phyloP scores from a whole-genome alignment of 2,113 vertebrate species.

The Pangasianodon gigas region DNA sequence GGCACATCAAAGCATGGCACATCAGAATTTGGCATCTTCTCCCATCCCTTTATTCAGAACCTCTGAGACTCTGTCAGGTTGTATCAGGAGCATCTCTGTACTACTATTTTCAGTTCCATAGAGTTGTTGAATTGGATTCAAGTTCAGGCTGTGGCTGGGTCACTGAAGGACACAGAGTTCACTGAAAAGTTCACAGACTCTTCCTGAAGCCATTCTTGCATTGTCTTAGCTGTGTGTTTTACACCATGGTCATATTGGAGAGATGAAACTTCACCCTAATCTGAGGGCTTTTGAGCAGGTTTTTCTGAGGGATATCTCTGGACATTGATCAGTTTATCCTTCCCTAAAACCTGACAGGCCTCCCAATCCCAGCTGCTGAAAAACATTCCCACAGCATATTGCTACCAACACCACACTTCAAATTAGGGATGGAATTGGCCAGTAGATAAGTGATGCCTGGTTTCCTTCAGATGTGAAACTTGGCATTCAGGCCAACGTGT shows the following conservation, averaged over 20 bases:
- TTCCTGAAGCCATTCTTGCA: neutral
- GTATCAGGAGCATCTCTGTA: neutral
- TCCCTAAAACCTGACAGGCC: neutral
- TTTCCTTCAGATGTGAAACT: neutral
- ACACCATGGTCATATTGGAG: neutral
- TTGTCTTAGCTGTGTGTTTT: neutral
- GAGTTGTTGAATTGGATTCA: neutral
- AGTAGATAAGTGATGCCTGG: neutral
- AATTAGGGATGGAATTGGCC: neutral
- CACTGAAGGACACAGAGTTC: neutral
- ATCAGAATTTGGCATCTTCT: neutral
- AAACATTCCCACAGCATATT: neutral
- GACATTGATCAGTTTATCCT: neutral
- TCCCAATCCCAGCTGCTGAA: neutral
- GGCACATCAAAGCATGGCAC: neutral
- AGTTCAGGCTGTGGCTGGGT: neutral
- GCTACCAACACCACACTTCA: neutral
- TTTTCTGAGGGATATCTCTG: neutral
- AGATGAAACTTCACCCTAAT: neutral
- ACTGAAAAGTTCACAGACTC: neutral
- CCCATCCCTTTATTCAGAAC: neutral
- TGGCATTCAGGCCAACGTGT: neutral
- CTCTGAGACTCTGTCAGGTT: neutral
- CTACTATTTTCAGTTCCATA: neutral
- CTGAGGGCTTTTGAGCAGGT: neutral